Conservation (phyloP, 2,113 vertebrate genomes). For the Leptosomus discolor region DNA sequence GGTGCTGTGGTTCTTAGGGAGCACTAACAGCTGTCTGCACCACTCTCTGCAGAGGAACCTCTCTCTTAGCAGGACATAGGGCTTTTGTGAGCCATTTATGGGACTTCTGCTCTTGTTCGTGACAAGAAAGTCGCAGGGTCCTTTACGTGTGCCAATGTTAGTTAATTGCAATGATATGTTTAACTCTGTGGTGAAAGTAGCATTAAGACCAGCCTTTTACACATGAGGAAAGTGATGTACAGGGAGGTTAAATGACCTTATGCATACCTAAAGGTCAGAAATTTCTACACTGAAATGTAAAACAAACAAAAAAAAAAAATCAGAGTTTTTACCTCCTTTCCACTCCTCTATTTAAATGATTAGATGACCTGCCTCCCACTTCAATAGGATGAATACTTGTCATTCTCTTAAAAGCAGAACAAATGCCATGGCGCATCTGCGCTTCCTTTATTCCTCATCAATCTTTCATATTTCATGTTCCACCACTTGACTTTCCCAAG, state of each 20-base stretch:
- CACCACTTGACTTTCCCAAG: slow-evolving; percentile 68
- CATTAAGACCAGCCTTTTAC: neutral
- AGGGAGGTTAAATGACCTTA: neutral
- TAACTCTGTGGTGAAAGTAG: neutral
- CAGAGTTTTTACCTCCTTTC: neutral
- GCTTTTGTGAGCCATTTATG: neutral
- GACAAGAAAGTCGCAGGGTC: neutral
- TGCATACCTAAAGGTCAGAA: neutral
- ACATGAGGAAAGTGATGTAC: neutral
- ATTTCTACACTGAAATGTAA: neutral
- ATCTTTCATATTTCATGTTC: slow-evolving; percentile 74
- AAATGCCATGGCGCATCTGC: slow-evolving; percentile 5
- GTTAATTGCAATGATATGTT: neutral
- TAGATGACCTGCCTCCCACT: neutral
- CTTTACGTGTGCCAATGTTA: fast-evolving
- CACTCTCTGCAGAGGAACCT: neutral
- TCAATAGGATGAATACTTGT: neutral
- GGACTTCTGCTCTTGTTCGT: neutral
- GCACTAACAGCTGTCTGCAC: neutral
- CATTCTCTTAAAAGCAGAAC: slow-evolving; percentile 14
- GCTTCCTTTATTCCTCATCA: slow-evolving; percentile 49
- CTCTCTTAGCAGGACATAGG: neutral
- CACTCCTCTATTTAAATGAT: neutral
- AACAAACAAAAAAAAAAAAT: neutral
- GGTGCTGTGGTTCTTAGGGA: neutral